Evolutionary conservation across 2,797 vertebrate genomes (phyloP).

Genomic region (Denticeps clupeoides): DNA sequence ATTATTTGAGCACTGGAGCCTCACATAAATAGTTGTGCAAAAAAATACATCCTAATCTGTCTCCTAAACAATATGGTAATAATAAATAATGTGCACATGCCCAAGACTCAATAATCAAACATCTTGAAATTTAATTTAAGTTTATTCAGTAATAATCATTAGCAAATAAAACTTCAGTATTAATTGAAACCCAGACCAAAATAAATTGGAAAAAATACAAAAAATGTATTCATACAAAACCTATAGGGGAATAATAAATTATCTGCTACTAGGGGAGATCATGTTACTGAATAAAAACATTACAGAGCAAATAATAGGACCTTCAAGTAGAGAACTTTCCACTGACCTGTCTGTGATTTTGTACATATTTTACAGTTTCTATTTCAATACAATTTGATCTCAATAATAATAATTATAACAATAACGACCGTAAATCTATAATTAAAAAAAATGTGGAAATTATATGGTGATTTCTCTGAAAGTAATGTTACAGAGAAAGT

Average conservation of each 20-base stretch:
- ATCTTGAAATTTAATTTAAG: constrained; percentile 44
- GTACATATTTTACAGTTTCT: constrained; percentile 67
- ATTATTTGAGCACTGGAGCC: no score
- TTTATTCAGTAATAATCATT: constrained; percentile 65
- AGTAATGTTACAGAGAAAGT: constrained; percentile 52
- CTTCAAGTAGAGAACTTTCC: constrained; percentile 68
- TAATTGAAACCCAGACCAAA: constrained; percentile 55
- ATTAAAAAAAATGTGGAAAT: constrained; percentile 55
- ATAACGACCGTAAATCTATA: constrained; percentile 47
- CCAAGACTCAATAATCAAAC: not conserved
- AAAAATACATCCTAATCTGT: no score
- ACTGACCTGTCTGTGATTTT: constrained; percentile 55
- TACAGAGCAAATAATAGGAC: constrained; percentile 60
- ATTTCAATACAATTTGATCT: constrained; percentile 54
- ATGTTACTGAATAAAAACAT: constrained; percentile 61
- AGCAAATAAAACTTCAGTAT: constrained; percentile 64
- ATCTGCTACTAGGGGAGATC: constrained; percentile 63
- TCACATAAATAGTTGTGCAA: no score
- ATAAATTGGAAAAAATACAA: constrained; percentile 58
- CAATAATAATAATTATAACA: constrained; percentile 54
- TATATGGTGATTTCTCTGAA: constrained; percentile 59
- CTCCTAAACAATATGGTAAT: no score
- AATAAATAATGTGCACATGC: not conserved
- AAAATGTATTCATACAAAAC: constrained; percentile 66
- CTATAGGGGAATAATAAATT: constrained; percentile 56